Evolutionary conservation across 2,888 invertebrate species (phyloP).

Genomic region (Branchinecta sandiegonensis): DNA sequence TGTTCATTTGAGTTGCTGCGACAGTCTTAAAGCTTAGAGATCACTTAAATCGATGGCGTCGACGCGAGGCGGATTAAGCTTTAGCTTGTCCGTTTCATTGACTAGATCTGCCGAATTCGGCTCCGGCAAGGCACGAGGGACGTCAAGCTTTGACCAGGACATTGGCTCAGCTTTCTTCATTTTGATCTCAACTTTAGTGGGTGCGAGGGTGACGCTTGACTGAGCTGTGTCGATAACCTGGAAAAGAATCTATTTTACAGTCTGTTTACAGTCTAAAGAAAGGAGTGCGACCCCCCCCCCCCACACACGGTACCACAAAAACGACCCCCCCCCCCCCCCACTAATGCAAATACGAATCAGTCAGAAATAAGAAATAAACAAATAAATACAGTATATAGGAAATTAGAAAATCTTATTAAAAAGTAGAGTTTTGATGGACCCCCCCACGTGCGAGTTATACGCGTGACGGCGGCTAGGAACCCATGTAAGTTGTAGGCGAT

Average conservation of each 20-base stretch:
- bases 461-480: too few species aligned
- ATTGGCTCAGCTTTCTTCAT: constrained; percentile 71
- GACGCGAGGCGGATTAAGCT: constrained; percentile 36
- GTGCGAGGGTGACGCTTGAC: constrained; percentile 60
- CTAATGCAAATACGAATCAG: too few species aligned
- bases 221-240: constrained; percentile 60
- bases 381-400: too few species aligned
- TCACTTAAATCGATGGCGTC: constrained; percentile 61
- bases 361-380: too few species aligned
- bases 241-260: neutral
- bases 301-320: too few species aligned
- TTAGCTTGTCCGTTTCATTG: constrained; percentile 34
- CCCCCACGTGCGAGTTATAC: too few species aligned
- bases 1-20: neutral
- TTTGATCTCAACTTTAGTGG: constrained; percentile 83
- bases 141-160: constrained; percentile 61
- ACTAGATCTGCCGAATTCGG: constrained; percentile 25
- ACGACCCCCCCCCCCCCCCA: too few species aligned
- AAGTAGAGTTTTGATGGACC: too few species aligned
- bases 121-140: constrained; percentile 37
- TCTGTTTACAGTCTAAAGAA: too few species aligned
- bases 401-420: too few species aligned
- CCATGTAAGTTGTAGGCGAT: too few species aligned
- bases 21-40: constrained; percentile 35
- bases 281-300: too few species aligned